A percentile compares a stretch with the other conserved stretches of the same genome.
Conservation (phyloP, 2,113 vertebrate species). For the Hemiprocne comata region DNA sequence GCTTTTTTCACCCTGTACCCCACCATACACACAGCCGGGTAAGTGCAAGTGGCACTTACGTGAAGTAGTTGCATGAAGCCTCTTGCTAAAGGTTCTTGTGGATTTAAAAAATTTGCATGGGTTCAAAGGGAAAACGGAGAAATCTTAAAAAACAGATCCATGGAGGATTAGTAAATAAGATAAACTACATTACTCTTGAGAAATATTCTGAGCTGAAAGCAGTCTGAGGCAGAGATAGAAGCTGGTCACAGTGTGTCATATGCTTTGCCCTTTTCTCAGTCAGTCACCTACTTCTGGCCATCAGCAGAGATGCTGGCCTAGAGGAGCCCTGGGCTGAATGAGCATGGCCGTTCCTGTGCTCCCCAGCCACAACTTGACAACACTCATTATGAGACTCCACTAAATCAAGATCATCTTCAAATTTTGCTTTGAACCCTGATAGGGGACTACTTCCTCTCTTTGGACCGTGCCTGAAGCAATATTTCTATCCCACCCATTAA, state of each 20-base stretch:
- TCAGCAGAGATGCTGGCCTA: not conserved
- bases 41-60: no score
- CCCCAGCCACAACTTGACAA: not conserved
- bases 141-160: not conserved
- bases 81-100: not conserved
- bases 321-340: not conserved
- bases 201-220: not conserved
- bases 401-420: not conserved
- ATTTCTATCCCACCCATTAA: not conserved
- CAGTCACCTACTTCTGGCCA: not conserved
- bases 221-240: not conserved
- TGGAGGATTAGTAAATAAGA: not conserved
- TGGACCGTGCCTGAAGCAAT: not conserved
- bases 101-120: not conserved
- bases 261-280: not conserved
- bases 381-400: not conserved
- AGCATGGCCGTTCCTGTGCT: not conserved
- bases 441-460: not conserved
- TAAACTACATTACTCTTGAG: not conserved
- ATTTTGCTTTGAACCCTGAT: not conserved
- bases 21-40: fast-evolving
- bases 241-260: not conserved
- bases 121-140: not conserved
- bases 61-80: not conserved
- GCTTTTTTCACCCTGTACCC: not conserved